Percentiles rank a stretch among this genome's conserved stretches.
Conservation (phyloP, 2,888 invertebrate genomes). For the Platerodrilus igneus region DNA sequence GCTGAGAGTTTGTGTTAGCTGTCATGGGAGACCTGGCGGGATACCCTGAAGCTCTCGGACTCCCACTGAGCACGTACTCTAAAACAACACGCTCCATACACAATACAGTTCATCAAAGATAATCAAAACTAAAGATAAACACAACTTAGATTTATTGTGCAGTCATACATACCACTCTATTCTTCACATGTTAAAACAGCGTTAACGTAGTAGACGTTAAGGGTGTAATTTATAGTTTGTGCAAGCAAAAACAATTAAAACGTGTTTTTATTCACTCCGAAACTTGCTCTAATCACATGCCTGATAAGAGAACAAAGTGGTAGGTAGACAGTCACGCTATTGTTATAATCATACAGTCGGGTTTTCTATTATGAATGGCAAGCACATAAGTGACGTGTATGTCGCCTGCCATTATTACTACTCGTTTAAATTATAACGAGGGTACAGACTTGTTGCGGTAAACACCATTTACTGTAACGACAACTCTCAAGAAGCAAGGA, state of each 20-base stretch:
- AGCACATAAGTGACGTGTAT: slow-evolving; percentile 16
- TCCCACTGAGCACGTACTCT: slow-evolving; percentile 55
- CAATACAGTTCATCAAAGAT: slow-evolving; percentile 29
- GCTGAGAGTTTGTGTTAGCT: slow-evolving; percentile 40
- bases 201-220: slow-evolving; percentile 21
- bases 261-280: slow-evolving; percentile 21
- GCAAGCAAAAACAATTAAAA: slow-evolving; percentile 30
- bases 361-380: slow-evolving; percentile 19
- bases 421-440: no score
- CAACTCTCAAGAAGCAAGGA: no score
- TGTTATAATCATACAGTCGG: slow-evolving; percentile 17
- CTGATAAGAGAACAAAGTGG: slow-evolving; percentile 28
- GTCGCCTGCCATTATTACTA: no score
- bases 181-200: slow-evolving; percentile 27
- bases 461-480: no score
- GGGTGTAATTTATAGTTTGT: slow-evolving; percentile 27
- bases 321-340: slow-evolving; percentile 27
- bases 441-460: no score
- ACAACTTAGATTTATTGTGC: slow-evolving; percentile 27
- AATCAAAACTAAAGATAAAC: slow-evolving; percentile 31
- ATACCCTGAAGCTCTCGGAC: slow-evolving; percentile 50
- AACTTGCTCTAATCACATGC: slow-evolving; percentile 26
- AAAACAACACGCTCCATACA: slow-evolving; percentile 36
- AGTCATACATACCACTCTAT: no score
- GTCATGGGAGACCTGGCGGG: slow-evolving; percentile 49